Base-by-base conservation (phyloP, 2,113 vertebrate species). In the Semnornis frantzii region DNA sequence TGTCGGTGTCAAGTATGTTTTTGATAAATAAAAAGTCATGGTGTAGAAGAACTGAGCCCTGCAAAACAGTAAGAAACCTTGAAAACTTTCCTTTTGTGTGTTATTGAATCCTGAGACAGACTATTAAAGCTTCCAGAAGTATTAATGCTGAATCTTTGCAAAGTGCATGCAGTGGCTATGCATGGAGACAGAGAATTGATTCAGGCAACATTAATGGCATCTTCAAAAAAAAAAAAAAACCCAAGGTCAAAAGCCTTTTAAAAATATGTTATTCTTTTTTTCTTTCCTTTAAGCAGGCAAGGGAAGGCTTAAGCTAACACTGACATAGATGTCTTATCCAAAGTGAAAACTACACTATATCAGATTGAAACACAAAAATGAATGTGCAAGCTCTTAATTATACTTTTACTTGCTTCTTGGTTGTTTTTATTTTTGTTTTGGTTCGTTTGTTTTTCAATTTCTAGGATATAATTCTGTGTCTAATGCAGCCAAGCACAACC, bases 31-130 rank as follows among this genome's bases (percentile, higher is more conserved):
- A 82, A 87, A 87, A 85, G 82, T 5, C 15, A n/a, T 31, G 1
- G 14, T 3, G 0, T 54, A 60, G 70, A 88, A 90, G 6, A 54
- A 60, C 3, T 21, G 10, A 74, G 58, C 30, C 31, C 25, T 87
- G 23, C 1, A 52, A 66, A 90, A 60, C 30, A 71, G 68, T 66
- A 68, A 93, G n/a, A n/a, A 87, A 25, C 34, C 64, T 74, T 82
- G 79, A 92, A 93, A 80, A 52, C 16, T 83, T 87, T 66, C 14
- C 31, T 93, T 95, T 93, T 34, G 57, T 71, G 46, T 93, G 58
- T 77, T 93, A 79, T 25, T 82, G 19, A 80, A 37, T 79, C n/a
- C 46, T 64, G 21, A 91, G 39, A 72, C 24, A 87, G 31, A 18
- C 28, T 87, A 11, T 66, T 84, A 87, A 85, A 87, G 15, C 28